phyloP scores from a whole-genome alignment of 2,797 vertebrate genomes.

The Lutjanus argentimaculatus region DNA sequence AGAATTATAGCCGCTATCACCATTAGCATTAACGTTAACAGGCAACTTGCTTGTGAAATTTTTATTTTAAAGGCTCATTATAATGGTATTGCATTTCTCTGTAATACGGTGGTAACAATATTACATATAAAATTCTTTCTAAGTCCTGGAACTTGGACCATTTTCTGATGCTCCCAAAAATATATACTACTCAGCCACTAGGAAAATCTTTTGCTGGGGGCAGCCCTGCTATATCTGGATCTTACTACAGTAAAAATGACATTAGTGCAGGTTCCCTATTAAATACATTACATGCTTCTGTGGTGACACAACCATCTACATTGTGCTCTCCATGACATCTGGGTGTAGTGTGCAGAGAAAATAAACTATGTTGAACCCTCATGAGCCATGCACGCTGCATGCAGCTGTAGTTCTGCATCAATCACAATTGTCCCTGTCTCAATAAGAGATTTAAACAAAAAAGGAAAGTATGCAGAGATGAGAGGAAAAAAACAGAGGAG shows the following conservation, averaged over 20 bases:
- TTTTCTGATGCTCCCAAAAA: no score
- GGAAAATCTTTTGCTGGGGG: no score
- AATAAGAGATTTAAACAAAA: background rate
- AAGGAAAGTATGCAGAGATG: background rate
- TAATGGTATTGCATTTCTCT: no score
- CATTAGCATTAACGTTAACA: no score
- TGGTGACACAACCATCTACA: slow-evolving; percentile 6
- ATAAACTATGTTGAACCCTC: slow-evolving; percentile 11
- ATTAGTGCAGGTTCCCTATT: background rate
- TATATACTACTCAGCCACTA: no score
- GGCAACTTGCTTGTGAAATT: no score
- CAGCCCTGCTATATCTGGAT: background rate
- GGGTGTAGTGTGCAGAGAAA: slow-evolving; percentile 30
- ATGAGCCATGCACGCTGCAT: background rate
- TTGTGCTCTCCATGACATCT: slow-evolving; percentile 26
- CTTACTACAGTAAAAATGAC: slow-evolving; percentile 2
- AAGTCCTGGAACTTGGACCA: no score
- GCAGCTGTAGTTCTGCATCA: slow-evolving; percentile 27
- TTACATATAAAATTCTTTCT: no score
- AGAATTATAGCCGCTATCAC: no score
- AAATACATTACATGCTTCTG: background rate
- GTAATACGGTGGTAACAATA: no score
- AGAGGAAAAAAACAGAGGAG: background rate
- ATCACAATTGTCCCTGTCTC: slow-evolving; percentile 14
- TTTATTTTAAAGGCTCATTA: no score